phyloP scores from a whole-genome alignment of 2,888 invertebrate species.

The Geotrupes spiniger region DNA sequence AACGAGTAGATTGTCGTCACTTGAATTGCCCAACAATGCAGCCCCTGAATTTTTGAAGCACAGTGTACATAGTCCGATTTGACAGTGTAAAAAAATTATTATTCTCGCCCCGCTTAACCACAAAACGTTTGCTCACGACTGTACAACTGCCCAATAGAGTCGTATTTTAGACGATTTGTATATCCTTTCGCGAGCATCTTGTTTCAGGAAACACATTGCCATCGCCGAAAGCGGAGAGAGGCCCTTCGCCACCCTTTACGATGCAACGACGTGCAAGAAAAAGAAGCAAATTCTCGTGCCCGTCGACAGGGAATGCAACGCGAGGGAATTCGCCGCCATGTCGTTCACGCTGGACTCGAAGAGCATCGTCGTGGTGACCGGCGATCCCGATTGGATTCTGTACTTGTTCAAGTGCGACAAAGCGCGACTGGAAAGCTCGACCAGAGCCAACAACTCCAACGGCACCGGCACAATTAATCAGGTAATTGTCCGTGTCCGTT shows the following conservation, averaged over 20 bases:
- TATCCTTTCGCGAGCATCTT: no score
- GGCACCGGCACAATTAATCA: constrained; percentile 65
- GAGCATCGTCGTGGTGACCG: constrained; percentile 74
- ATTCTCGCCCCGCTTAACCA: no score
- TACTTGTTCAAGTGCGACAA: constrained; percentile 81
- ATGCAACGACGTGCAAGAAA: constrained; percentile 65
- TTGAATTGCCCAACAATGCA: no score
- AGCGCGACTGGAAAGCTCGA: constrained; percentile 73
- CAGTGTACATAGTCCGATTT: no score
- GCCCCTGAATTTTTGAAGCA: no score
- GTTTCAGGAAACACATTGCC: constrained; percentile 62
- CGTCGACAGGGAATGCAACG: constrained; percentile 46
- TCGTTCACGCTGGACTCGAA: constrained; percentile 82
- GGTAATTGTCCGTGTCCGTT: no score
- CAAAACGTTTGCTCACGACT: no score
- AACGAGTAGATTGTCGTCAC: no score
- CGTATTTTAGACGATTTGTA: no score
- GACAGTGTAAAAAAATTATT: no score
- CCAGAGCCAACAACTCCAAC: constrained; percentile 68
- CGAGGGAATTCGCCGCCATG: constrained; percentile 67
- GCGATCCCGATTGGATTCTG: constrained; percentile 79
- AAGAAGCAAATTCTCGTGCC: constrained; percentile 61
- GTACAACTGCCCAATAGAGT: no score
- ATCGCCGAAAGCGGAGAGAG: constrained; percentile 63
- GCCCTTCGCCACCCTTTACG: constrained; percentile 69